Percentiles rank a stretch among this genome's conserved stretches.
phyloP scores from a whole-genome alignment of 2,888 invertebrate species.

The Ischnura elegans region DNA sequence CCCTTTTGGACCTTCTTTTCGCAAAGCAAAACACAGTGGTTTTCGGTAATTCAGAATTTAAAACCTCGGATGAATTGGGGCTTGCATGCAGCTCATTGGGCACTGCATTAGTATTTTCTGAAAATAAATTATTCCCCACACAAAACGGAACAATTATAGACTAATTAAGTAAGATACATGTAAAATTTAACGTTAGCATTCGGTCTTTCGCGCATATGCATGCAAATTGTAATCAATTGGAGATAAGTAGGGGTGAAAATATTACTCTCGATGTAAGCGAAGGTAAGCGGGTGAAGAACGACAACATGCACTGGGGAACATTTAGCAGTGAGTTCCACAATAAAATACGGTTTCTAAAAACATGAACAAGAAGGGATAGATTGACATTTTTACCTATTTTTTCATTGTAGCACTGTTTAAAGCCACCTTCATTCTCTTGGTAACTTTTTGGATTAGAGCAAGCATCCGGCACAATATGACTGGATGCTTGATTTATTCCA shows the following conservation, averaged over 20 bases:
- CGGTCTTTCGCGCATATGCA: no score
- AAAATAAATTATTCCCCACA: background rate
- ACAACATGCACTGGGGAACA: no score
- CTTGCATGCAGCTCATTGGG: background rate
- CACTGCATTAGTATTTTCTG: background rate
- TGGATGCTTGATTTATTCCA: constrained; percentile 80
- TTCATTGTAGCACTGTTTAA: constrained; percentile 79
- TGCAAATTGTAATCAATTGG: no score
- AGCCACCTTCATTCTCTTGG: constrained; percentile 83
- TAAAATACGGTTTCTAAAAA: no score
- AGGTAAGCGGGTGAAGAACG: no score
- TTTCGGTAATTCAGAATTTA: background rate
- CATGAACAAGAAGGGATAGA: background rate
- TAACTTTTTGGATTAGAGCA: constrained; percentile 90
- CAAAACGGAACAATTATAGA: no score
- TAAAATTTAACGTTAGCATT: no score
- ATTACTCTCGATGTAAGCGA: no score
- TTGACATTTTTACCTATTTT: background rate
- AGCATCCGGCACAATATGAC: constrained; percentile 85
- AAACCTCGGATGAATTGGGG: background rate
- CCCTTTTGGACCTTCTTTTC: constrained; percentile 64
- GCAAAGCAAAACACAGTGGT: background rate
- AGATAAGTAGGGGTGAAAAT: no score
- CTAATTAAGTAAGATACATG: no score
- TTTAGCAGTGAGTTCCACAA: no score